phyloP scores from a whole-genome alignment of 2,113 vertebrate genomes.

The Callaeas wilsoni region DNA sequence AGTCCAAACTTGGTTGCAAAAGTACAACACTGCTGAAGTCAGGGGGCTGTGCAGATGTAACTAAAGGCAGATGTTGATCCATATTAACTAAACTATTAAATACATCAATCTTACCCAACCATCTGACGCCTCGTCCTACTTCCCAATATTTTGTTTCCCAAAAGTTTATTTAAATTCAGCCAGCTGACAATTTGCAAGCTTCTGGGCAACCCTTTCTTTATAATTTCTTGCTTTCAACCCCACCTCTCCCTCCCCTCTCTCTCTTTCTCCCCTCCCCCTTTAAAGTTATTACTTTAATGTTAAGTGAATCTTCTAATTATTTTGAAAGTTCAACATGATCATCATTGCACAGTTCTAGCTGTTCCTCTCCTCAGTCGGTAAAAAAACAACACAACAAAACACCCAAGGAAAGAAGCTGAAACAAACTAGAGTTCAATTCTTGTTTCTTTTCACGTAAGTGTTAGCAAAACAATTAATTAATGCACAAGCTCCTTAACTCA shows the following conservation, averaged over 20 bases:
- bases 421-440: background rate
- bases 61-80: conserved; percentile 59
- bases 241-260: background rate
- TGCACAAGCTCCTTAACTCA: background rate
- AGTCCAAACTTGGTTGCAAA: conserved; percentile 31
- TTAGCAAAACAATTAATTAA: background rate
- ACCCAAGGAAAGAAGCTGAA: background rate
- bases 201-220: background rate
- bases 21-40: conserved; percentile 25
- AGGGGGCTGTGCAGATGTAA: conserved; percentile 34
- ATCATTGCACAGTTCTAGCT: background rate
- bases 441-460: background rate
- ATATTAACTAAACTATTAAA: conserved; percentile 55
- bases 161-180: conserved; percentile 35
- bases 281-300: background rate
- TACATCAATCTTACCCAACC: conserved; percentile 33
- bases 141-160: background rate
- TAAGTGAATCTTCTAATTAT: background rate
- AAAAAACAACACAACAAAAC: background rate
- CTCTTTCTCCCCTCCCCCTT: background rate
- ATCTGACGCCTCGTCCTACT: conserved; percentile 10
- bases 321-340: background rate
- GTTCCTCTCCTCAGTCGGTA: background rate
- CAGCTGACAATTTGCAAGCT: conserved; percentile 22
- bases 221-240: background rate